Evolutionary conservation across 2,888 invertebrate species (phyloP).

Genomic region (Epinotia bilunana): DNA sequence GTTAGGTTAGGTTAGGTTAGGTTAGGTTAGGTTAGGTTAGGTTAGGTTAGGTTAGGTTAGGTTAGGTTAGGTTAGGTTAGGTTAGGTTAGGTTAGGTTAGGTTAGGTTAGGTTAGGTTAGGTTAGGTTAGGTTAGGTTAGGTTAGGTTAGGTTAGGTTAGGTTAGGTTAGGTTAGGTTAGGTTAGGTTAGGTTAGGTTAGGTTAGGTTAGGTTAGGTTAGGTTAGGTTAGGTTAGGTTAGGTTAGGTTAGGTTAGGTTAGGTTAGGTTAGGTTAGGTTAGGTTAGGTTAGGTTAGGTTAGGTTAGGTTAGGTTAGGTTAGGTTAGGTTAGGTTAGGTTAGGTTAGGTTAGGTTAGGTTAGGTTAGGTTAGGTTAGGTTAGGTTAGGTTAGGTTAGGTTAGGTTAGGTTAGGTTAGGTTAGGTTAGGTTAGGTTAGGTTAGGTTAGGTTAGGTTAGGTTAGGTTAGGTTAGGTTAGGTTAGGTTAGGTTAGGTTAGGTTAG

Average conservation of each 20-base stretch:
- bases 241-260: slow-evolving; percentile 41
- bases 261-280: slow-evolving; percentile 38
- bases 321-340: slow-evolving; percentile 46
- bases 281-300: slow-evolving; percentile 44
- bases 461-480: slow-evolving; percentile 47
- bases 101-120: slow-evolving; percentile 38
- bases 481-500: slow-evolving; percentile 47
- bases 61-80: too few species aligned
- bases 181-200: slow-evolving; percentile 32
- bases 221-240: slow-evolving; percentile 38
- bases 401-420: slow-evolving; percentile 21
- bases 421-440: slow-evolving; percentile 45
- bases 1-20: too few species aligned
- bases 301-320: slow-evolving; percentile 46
- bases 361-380: slow-evolving; percentile 45
- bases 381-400: slow-evolving; percentile 46
- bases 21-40: too few species aligned
- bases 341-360: slow-evolving; percentile 46
- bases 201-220: slow-evolving; percentile 27
- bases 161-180: slow-evolving; percentile 41
- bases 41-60: too few species aligned
- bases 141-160: neutral
- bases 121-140: too few species aligned
- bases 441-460: slow-evolving; percentile 46
- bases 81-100: slow-evolving; percentile 16